phyloP scores from a whole-genome alignment of 1,140 invertebrate genomes.

The Anastrepha ludens region DNA sequence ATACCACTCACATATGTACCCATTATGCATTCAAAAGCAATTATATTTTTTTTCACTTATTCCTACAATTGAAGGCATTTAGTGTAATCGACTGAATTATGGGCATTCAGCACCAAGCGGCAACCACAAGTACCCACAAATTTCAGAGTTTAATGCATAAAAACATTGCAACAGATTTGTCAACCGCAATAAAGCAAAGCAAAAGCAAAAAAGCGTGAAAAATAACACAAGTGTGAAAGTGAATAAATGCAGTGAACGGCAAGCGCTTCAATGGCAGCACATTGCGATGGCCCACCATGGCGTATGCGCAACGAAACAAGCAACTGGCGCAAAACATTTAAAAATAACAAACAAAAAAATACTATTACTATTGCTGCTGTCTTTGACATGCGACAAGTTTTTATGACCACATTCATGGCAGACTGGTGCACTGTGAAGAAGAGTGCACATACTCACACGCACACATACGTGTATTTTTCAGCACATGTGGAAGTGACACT shows the following conservation, averaged over 20 bases:
- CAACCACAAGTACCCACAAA: conserved; percentile 6
- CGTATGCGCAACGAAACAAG: neutral
- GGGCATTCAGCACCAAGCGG: conserved; percentile 31
- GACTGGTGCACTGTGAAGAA: neutral
- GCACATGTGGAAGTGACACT: neutral
- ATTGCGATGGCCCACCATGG: neutral
- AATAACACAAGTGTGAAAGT: neutral
- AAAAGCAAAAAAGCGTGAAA: conserved; percentile 33
- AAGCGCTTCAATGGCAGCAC: neutral
- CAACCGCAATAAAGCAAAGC: neutral
- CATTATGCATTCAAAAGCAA: neutral
- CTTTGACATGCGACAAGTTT: conserved; percentile 38
- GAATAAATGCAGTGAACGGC: neutral
- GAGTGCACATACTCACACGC: neutral
- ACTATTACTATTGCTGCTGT: conserved; percentile 1
- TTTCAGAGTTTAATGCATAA: neutral
- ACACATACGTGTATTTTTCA: neutral
- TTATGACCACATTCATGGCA: conserved; percentile 35
- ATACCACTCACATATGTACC: neutral
- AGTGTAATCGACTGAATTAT: conserved; percentile 42
- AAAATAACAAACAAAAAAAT: neutral
- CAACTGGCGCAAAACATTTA: neutral
- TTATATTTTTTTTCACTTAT: neutral
- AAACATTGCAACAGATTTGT: conserved; percentile 3
- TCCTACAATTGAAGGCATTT: neutral